These are phyloP conservation scores for Carassius gibelio DNA, from an alignment of 2,113 vertebrate genomes.

Conservation along the genomic window DNA sequence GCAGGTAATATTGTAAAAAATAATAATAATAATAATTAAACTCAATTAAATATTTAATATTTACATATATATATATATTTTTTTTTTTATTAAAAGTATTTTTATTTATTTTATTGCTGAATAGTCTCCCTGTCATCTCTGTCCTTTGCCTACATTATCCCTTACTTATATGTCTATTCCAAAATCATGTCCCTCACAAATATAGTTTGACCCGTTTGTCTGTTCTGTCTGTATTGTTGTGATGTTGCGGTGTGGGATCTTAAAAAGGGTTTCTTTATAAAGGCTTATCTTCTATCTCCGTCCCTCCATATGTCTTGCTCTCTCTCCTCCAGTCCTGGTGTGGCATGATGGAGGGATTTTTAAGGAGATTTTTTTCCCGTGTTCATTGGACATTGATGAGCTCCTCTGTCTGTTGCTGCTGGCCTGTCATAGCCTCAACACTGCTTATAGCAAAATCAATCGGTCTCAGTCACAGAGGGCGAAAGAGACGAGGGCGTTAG, in stretches of 20 bases:
- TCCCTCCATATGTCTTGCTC: neutral
- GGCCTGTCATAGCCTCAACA: conserved; percentile 79
- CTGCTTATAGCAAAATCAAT: conserved; percentile 84
- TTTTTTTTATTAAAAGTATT: neutral
- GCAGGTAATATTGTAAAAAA: neutral
- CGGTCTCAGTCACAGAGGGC: conserved; percentile 59
- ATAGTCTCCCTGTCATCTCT: neutral
- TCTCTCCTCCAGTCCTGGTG: neutral
- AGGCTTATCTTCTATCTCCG: conserved; percentile 4
- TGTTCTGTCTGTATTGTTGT: conserved; percentile 5
- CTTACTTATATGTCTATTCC: neutral
- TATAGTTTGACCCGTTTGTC: neutral
- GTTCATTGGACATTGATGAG: conserved; percentile 80
- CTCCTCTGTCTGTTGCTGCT: conserved; percentile 79
- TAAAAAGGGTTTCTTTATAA: conserved; percentile 34
- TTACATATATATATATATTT: neutral
- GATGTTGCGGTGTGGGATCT: neutral
- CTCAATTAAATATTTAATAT: neutral
- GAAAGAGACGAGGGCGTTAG: conserved; percentile 45
- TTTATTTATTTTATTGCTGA: neutral
- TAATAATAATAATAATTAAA: neutral
- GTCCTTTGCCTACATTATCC: neutral
- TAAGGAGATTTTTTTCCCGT: conserved; percentile 54
- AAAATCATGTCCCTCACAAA: conserved; percentile 10
- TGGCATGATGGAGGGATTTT: conserved; percentile 24